Conservation (phyloP, 2,888 invertebrate species). For the Pimpla rufipes region DNA sequence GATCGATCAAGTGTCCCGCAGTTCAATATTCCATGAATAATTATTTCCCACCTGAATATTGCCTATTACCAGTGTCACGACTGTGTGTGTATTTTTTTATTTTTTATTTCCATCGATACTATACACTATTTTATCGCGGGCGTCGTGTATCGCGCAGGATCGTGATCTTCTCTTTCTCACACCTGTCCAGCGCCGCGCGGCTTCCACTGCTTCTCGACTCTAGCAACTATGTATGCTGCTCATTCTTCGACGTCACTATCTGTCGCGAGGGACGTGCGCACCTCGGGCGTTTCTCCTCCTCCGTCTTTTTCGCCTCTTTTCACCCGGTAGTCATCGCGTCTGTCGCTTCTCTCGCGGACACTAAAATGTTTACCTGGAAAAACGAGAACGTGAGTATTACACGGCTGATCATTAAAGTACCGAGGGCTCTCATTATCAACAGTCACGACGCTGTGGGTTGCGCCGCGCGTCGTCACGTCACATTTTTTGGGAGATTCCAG, state of each 20-base stretch:
- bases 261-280: background rate
- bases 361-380: background rate
- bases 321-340: conserved; percentile 48
- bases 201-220: background rate
- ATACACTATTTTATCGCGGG: conserved; percentile 20
- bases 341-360: conserved; percentile 3
- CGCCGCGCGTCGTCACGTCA: conserved; percentile 2
- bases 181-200: conserved; percentile 20
- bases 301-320: conserved; percentile 34
- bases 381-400: conserved; percentile 28
- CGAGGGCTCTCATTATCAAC: conserved; percentile 54
- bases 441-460: conserved; percentile 8
- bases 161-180: conserved; percentile 38
- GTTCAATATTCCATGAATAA: conserved; percentile 11
- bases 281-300: conserved; percentile 9
- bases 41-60: conserved; percentile 16
- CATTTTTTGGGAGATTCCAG: conserved; percentile 7
- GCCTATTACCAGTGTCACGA: conserved; percentile 7
- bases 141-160: conserved; percentile 12
- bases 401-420: conserved; percentile 53
- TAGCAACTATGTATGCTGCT: background rate
- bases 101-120: conserved; percentile 48
- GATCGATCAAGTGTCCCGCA: conserved; percentile 10
- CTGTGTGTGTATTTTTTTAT: background rate
- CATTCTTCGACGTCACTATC: conserved; percentile 53